These are phyloP conservation scores for Pelvicachromis taeniatus DNA, from an alignment of 2,113 vertebrate species.

Conservation along the genomic window DNA sequence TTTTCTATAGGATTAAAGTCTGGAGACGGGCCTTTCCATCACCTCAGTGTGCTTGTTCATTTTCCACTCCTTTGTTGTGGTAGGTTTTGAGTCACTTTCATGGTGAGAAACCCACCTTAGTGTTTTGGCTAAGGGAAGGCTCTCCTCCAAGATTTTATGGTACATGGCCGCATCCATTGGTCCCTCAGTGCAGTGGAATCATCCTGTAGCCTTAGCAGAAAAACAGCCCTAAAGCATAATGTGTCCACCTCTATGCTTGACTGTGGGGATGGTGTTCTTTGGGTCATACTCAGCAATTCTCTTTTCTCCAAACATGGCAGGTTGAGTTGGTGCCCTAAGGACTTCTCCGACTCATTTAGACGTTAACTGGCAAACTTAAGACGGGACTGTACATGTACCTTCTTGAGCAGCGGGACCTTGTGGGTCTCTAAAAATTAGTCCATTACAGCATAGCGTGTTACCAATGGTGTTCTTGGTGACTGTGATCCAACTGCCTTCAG, in stretches of 20 bases:
- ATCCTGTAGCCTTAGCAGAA: background rate
- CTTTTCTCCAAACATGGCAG: background rate
- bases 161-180: background rate
- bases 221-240: background rate
- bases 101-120: background rate
- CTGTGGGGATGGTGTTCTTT: background rate
- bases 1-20: background rate
- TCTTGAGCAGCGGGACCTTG: background rate
- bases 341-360: background rate
- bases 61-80: background rate
- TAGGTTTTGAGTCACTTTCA: background rate
- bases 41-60: background rate
- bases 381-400: background rate
- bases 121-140: background rate
- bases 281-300: background rate
- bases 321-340: background rate
- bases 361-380: background rate
- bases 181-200: background rate
- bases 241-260: background rate
- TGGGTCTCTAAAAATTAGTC: too few relatives aligned
- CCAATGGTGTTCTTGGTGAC: background rate
- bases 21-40: background rate
- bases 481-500: background rate
- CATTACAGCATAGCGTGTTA: background rate
- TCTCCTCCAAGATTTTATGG: background rate